These are phyloP conservation scores for Myocastor coypus DNA, from an alignment of 2,113 vertebrate species.

Conservation along the genomic window DNA sequence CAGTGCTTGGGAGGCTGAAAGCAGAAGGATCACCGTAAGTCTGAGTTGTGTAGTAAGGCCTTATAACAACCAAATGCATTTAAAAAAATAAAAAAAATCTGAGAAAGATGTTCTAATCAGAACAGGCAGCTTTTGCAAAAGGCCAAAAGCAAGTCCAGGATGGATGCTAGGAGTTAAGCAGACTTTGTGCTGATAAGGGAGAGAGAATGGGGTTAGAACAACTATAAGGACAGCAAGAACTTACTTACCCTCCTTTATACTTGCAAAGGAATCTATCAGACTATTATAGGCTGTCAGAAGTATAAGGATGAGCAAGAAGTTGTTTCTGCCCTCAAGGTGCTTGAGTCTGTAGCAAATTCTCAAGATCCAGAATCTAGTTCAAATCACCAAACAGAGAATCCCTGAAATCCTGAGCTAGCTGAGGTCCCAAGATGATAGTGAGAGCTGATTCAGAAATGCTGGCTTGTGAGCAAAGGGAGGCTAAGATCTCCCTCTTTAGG, in stretches of 20 bases:
- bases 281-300: background rate
- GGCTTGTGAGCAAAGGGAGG: background rate
- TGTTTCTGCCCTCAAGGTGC: constrained; percentile 31
- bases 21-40: too few species aligned
- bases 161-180: background rate
- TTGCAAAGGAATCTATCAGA: background rate
- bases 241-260: background rate
- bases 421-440: constrained; percentile 14
- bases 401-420: background rate
- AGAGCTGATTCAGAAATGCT: background rate
- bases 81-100: background rate
- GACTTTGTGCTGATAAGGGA: background rate
- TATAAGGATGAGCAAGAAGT: background rate
- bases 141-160: background rate
- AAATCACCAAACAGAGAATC: constrained; percentile 21
- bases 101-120: background rate
- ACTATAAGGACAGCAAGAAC: background rate
- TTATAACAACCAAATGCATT: too few species aligned
- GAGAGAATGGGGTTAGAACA: background rate
- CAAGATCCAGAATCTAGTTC: constrained; percentile 7
- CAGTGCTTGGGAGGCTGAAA: too few species aligned
- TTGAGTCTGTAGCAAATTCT: constrained; percentile 44
- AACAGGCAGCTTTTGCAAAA: background rate
- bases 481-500: background rate
- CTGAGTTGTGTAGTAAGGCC: too few species aligned